Base-by-base conservation (phyloP, 2,797 vertebrate genomes). In the Caiman crocodilus region DNA sequence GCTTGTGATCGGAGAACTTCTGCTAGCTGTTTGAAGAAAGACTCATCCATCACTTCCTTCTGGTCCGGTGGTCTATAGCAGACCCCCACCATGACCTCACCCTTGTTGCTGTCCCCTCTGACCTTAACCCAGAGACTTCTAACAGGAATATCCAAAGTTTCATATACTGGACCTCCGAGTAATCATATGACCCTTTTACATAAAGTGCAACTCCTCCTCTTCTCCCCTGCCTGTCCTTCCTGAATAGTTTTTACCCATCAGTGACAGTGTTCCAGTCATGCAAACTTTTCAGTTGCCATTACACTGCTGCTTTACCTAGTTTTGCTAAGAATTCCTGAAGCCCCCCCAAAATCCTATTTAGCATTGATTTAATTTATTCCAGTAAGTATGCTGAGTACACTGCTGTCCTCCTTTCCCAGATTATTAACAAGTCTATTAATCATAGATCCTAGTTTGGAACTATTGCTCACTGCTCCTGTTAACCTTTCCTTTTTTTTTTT, bases 341-440 rank as follows among this genome's bases (percentile, higher is more conserved):
- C 1, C 7, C 42, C 12, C 23, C 13, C 57, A 26, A 57, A 28
- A 59, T 26, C 59, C 92, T 82, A 35, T 28, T 4, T 1, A 1
- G 16, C 60, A 65, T 75, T 83, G 55, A 32, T 56, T 32, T 59
- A 50, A 80, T 92, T 91, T 84, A 5, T 60, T 74, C 42, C 65
- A 79, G 65, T 14, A 81, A 15, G 0, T 79, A 89, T 85, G 85
- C 35, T 13, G 16, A 18, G 8, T 0, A 0, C 15, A 9, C 78
- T 89, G 69, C 63, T 63, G 25, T 67, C 32, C 4, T 18, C 69
- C 14, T 75, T 64, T 87, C 96, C 73, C 76, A 80, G 85, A 63
- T 87, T 17, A n/a, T 92, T 94, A 93, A 74, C 76, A 69, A 42
- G 78, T 78, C 75, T 61, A 55, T 74, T 90, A 92, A 91, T 90